Conservation (phyloP, 2,888 invertebrate genomes). For the Apoderus coryli region DNA sequence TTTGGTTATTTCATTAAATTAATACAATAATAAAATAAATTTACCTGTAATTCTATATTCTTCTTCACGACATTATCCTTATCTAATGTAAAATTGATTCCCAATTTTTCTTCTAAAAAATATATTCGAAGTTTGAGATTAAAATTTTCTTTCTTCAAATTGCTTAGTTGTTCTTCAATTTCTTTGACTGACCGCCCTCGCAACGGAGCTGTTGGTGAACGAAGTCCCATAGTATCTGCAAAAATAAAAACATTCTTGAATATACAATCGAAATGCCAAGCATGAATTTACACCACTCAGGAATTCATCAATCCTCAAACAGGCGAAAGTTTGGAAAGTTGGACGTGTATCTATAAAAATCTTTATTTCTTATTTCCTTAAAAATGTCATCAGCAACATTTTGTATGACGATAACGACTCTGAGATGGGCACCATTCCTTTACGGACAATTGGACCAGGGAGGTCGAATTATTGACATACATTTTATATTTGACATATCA, state of each 20-base stretch:
- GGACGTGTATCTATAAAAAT: too few species aligned
- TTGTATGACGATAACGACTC: too few species aligned
- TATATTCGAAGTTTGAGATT: constrained; percentile 81
- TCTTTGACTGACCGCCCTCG: constrained; percentile 65
- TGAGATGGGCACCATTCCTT: too few species aligned
- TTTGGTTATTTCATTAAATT: not conserved
- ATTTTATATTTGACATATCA: too few species aligned
- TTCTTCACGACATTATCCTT: constrained; percentile 54
- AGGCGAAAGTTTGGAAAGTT: too few species aligned
- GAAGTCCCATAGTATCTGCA: constrained; percentile 25
- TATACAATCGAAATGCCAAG: too few species aligned
- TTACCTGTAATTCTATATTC: constrained; percentile 49
- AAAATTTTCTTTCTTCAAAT: constrained; percentile 81
- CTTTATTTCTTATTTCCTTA: too few species aligned
- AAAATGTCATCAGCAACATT: too few species aligned
- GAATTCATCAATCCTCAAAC: too few species aligned
- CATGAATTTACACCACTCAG: too few species aligned
- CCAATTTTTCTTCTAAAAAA: constrained; percentile 74
- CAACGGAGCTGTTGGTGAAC: constrained; percentile 25
- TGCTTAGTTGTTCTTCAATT: constrained; percentile 72
- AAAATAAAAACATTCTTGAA: constrained; percentile 13
- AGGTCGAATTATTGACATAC: too few species aligned
- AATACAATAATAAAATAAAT: not conserved
- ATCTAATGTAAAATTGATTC: constrained; percentile 45
- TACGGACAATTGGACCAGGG: too few species aligned